Percentiles rank a stretch among this genome's conserved stretches.
Conservation (phyloP, 2,113 vertebrate genomes). For the Chauna torquata region DNA sequence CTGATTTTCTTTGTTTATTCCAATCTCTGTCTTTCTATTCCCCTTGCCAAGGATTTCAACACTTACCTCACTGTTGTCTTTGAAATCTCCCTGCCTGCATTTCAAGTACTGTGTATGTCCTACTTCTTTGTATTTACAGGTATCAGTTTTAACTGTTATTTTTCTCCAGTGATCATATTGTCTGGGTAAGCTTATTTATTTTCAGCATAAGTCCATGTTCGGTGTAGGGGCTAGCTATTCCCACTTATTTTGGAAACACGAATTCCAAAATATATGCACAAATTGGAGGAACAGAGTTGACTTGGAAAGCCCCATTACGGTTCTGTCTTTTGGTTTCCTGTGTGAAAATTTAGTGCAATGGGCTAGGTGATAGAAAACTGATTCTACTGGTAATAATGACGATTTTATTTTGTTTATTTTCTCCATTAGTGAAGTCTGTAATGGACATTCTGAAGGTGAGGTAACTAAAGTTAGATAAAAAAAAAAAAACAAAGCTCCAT, state of each 20-base stretch:
- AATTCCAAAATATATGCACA: neutral
- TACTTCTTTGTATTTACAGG: neutral
- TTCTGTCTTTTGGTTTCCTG: neutral
- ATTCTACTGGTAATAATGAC: neutral
- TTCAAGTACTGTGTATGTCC: neutral
- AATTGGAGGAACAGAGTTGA: neutral
- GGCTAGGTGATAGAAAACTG: neutral
- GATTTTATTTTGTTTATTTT: neutral
- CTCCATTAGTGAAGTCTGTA: neutral
- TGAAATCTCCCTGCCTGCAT: neutral
- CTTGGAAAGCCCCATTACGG: neutral
- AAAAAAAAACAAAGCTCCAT: neutral
- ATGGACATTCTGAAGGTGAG: neutral
- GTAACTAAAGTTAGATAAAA: neutral
- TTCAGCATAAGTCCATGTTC: neutral
- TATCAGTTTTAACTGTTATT: neutral
- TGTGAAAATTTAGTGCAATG: neutral
- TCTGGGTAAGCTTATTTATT: neutral
- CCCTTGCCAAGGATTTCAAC: neutral
- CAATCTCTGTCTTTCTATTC: neutral
- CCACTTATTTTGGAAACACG: neutral
- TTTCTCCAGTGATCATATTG: neutral
- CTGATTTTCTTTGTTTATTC: conserved; percentile 61
- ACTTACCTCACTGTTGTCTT: neutral
- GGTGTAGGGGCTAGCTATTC: neutral